Percentiles rank a stretch among this genome's conserved stretches.
These are phyloP conservation scores for Canis aureus DNA, from an alignment of 2,113 vertebrate genomes.

Conservation along the genomic window DNA sequence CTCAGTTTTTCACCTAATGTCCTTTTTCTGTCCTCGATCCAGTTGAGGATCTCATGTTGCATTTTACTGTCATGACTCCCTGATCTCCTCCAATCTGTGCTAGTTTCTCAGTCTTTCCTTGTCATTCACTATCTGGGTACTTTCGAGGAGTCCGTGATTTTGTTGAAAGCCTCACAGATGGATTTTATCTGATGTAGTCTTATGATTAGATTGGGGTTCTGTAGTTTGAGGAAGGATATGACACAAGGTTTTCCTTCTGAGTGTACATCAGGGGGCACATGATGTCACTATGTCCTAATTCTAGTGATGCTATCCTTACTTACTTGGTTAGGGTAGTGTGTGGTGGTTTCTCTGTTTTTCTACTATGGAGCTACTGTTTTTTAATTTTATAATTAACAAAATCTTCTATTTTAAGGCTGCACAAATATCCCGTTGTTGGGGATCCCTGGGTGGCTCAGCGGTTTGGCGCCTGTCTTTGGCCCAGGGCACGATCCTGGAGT, in stretches of 20 bases:
- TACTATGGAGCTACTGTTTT: neutral
- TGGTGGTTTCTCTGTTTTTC: neutral
- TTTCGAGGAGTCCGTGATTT: neutral
- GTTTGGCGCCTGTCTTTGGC: too few relatives aligned
- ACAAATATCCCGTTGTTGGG: neutral
- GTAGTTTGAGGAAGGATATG: neutral
- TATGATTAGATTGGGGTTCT: neutral
- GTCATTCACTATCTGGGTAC: neutral
- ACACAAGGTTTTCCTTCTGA: neutral
- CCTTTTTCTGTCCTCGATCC: neutral
- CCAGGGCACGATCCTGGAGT: too few relatives aligned
- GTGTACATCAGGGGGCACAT: neutral
- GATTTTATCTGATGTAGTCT: neutral
- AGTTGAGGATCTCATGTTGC: neutral
- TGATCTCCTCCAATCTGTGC: neutral
- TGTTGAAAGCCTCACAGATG: neutral
- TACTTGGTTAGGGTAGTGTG: neutral
- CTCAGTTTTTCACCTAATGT: neutral
- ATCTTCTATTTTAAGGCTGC: neutral
- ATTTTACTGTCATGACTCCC: neutral
- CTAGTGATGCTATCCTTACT: neutral
- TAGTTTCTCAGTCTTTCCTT: neutral
- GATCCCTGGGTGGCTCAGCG: too few relatives aligned
- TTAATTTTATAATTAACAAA: neutral
- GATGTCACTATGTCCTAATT: neutral